These are phyloP conservation scores for Corythornis madagascariensis DNA, from an alignment of 2,113 vertebrate genomes.

Conservation along the genomic window DNA sequence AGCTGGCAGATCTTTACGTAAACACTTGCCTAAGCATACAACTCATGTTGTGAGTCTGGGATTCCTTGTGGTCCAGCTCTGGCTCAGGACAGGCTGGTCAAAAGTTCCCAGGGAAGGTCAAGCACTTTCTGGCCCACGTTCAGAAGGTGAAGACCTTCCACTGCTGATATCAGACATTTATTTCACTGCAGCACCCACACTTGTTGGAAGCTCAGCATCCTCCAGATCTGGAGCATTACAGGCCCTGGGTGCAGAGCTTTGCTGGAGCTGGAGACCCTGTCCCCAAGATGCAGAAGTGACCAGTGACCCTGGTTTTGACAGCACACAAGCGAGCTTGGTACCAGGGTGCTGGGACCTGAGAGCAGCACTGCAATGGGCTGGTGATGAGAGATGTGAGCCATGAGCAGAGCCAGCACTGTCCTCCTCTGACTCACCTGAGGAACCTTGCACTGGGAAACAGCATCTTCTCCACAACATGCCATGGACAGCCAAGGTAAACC, in stretches of 20 bases:
- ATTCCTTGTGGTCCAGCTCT: background rate
- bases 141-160: background rate
- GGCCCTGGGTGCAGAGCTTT: background rate
- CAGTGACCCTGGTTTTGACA: rapidly evolving
- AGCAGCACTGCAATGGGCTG: background rate
- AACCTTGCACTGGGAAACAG: background rate
- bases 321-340: rapidly evolving
- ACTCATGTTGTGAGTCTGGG: background rate
- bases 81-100: background rate
- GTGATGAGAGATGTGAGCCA: background rate
- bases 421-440: rapidly evolving
- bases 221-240: rapidly evolving
- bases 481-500: background rate
- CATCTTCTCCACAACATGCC: rapidly evolving
- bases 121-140: background rate
- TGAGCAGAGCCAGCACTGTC: rapidly evolving
- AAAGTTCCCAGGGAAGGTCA: background rate
- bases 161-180: background rate
- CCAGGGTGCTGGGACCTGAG: rapidly evolving
- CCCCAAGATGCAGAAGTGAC: background rate
- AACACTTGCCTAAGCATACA: background rate
- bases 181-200: background rate
- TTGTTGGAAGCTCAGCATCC: background rate
- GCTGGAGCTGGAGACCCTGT: background rate
- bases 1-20: background rate